Conservation (phyloP, 1,140 invertebrate species). For the Pachyrhynchus sulphureomaculatus region DNA sequence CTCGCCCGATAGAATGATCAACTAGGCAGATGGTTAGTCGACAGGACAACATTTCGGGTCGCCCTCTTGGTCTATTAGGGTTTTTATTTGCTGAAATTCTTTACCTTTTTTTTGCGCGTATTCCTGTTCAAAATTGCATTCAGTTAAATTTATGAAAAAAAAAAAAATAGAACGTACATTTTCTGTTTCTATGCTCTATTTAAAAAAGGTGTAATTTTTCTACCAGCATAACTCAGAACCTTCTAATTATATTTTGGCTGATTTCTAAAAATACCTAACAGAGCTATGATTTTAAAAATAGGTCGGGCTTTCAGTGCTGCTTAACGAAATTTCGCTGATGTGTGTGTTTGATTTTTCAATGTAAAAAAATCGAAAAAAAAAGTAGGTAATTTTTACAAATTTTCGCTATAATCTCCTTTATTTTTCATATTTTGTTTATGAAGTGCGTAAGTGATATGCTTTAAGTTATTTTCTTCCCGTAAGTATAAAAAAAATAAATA, state of each 20-base stretch:
- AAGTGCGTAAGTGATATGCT: neutral
- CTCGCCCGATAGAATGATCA: no score
- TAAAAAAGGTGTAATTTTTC: neutral
- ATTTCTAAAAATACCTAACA: slow-evolving; percentile 43
- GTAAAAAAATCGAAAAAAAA: slow-evolving; percentile 32
- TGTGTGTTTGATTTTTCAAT: slow-evolving; percentile 36
- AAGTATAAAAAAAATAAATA: neutral
- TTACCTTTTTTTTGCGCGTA: no score
- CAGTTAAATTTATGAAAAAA: no score
- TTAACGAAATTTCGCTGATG: slow-evolving; percentile 40
- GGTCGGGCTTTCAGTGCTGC: slow-evolving; percentile 32
- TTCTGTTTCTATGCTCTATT: no score
- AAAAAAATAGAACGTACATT: no score
- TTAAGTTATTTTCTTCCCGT: neutral
- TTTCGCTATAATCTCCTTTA: no score
- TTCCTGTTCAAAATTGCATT: no score
- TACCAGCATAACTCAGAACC: neutral
- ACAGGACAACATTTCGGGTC: no score
- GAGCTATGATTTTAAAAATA: slow-evolving; percentile 41
- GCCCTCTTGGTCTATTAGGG: no score
- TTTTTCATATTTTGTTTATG: no score
- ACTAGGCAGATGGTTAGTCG: no score
- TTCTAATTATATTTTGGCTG: slow-evolving; percentile 45
- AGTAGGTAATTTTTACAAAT: slow-evolving; percentile 22
- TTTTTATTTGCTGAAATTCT: no score